phyloP scores from a whole-genome alignment of 2,888 invertebrate species.

The Melangyna quadrimaculata region DNA sequence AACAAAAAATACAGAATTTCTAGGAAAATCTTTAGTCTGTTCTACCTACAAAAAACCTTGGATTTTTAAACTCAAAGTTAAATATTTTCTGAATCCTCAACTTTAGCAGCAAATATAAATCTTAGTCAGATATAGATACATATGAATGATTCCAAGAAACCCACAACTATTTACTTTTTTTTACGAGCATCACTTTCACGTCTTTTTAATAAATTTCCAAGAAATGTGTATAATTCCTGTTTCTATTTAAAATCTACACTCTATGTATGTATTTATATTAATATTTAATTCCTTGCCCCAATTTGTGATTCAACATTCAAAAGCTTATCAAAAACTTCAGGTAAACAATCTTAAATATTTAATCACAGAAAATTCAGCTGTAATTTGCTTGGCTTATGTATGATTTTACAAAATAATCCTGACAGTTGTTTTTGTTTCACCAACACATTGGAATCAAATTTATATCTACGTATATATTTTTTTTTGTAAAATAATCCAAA shows the following conservation, averaged over 20 bases:
- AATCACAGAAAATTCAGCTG: background rate
- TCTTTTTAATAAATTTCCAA: background rate
- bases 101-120: too few relatives aligned
- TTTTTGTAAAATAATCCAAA: background rate
- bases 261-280: background rate
- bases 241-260: too few relatives aligned
- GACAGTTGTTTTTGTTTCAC: background rate
- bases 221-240: background rate
- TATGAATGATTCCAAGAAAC: too few relatives aligned
- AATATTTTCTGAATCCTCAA: too few relatives aligned
- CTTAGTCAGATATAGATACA: too few relatives aligned
- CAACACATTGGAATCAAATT: background rate
- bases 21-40: too few relatives aligned
- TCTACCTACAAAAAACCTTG: too few relatives aligned
- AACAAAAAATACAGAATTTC: too few relatives aligned
- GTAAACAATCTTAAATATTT: background rate
- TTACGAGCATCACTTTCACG: background rate
- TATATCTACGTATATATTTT: too few relatives aligned
- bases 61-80: too few relatives aligned
- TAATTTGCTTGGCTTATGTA: background rate
- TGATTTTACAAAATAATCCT: constrained; percentile 1
- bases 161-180: too few relatives aligned
- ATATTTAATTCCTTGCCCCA: background rate
- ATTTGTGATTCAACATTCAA: background rate
- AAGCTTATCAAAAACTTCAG: background rate